Percentiles rank a stretch among this genome's conserved stretches.
phyloP scores from a whole-genome alignment of 2,113 vertebrate genomes.

The Salvator merianae region DNA sequence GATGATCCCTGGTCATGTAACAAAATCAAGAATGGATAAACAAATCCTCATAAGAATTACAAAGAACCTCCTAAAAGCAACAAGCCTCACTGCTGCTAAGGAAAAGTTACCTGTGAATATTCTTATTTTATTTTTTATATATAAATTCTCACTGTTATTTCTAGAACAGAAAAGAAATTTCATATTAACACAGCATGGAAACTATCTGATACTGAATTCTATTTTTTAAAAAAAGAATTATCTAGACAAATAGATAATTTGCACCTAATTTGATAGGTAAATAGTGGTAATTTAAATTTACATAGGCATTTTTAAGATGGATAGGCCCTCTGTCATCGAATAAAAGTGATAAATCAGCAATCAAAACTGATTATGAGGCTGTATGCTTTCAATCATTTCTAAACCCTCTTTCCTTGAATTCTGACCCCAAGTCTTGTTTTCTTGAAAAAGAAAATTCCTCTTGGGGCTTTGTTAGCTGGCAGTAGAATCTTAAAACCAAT shows the following conservation, averaged over 20 bases:
- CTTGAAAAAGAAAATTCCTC: not conserved
- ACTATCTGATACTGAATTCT: not conserved
- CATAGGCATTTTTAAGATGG: not conserved
- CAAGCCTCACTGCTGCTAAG: too few species aligned
- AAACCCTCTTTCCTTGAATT: not conserved
- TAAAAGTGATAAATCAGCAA: not conserved
- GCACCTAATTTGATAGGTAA: not conserved
- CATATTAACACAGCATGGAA: not conserved
- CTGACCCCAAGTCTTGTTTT: not conserved
- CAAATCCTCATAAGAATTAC: too few species aligned
- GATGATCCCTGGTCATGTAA: too few species aligned
- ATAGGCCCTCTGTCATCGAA: not conserved
- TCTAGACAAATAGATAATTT: not conserved
- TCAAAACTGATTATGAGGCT: not conserved
- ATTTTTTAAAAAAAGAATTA: not conserved
- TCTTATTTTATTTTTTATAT: not conserved
- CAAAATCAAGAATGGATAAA: too few species aligned
- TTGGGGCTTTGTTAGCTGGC: not conserved
- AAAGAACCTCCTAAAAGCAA: too few species aligned
- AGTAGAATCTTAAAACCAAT: conserved; percentile 21
- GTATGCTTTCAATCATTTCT: not conserved
- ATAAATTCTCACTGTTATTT: not conserved
- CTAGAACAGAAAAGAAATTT: not conserved
- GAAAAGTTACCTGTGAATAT: not conserved
- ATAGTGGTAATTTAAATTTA: not conserved